phyloP scores from a whole-genome alignment of 2,888 invertebrate genomes.

The Latrodectus hesperus region DNA sequence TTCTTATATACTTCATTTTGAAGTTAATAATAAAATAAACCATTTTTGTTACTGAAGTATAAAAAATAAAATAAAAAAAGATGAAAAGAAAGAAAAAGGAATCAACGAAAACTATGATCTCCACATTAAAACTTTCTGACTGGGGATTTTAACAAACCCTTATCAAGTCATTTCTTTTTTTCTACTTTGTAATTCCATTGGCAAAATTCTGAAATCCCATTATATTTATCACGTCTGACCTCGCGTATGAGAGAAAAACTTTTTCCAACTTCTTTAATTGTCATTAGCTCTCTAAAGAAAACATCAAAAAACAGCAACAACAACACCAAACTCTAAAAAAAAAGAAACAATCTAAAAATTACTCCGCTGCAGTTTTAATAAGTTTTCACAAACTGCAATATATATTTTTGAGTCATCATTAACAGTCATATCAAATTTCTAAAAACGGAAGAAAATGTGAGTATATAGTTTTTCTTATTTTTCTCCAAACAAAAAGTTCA shows the following conservation, averaged over 20 bases:
- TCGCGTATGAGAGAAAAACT: constrained; percentile 24
- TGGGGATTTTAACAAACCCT: background rate
- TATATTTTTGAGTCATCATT: constrained; percentile 65
- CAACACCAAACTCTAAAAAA: no score
- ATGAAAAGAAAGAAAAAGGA: no score
- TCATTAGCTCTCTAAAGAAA: constrained; percentile 29
- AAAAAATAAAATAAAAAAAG: no score
- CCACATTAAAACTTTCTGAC: no score
- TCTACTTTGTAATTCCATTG: background rate
- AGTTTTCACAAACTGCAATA: constrained; percentile 52
- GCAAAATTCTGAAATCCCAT: constrained; percentile 7
- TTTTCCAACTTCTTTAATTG: constrained; percentile 46
- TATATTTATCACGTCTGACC: constrained; percentile 22
- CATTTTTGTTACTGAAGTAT: no score
- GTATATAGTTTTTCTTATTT: constrained; percentile 30
- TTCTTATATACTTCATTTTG: no score
- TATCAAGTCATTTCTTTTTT: background rate
- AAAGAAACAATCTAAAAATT: constrained; percentile 15
- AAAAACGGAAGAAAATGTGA: constrained; percentile 27
- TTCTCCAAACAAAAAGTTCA: constrained; percentile 22
- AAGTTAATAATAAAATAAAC: no score
- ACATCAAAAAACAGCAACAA: background rate
- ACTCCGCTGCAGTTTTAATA: constrained; percentile 47
- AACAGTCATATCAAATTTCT: constrained; percentile 54
- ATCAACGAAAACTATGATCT: no score